A percentile compares a stretch with the other conserved stretches of the same genome.
These are phyloP conservation scores for Carcinoscorpius rotundicauda DNA, from an alignment of 1,140 invertebrate species.

Conservation along the genomic window DNA sequence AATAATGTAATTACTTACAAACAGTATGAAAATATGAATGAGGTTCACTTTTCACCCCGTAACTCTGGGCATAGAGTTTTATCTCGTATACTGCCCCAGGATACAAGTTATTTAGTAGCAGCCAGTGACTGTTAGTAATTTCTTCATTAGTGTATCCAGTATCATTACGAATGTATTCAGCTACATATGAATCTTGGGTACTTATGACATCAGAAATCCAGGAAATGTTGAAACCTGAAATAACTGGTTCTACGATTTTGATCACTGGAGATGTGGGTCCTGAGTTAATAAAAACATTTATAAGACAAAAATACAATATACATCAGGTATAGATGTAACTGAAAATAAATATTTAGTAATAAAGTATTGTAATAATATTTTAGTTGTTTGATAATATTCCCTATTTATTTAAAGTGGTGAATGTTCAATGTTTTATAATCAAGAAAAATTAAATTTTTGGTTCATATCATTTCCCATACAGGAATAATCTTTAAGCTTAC, in stretches of 20 bases:
- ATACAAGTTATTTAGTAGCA: constrained; percentile 58
- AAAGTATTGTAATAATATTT: too few species aligned
- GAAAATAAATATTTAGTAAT: too few species aligned
- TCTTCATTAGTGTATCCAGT: constrained; percentile 35
- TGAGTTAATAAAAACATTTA: too few species aligned
- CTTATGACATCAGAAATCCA: constrained; percentile 89
- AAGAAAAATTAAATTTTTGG: too few species aligned
- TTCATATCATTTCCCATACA: too few species aligned
- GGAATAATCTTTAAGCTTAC: too few species aligned
- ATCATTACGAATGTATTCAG: constrained; percentile 58
- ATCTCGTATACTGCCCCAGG: constrained; percentile 78
- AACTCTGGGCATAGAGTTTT: constrained; percentile 76
- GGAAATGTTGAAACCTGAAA: constrained; percentile 53
- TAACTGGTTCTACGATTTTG: constrained; percentile 52
- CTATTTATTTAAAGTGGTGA: too few species aligned
- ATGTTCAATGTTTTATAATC: too few species aligned
- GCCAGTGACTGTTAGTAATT: constrained; percentile 46
- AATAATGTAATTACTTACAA: constrained; percentile 34
- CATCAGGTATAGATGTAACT: too few species aligned
- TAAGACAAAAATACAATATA: too few species aligned
- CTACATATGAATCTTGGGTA: constrained; percentile 70
- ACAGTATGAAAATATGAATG: constrained; percentile 77
- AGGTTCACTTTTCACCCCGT: constrained; percentile 66
- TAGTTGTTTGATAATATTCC: too few species aligned
- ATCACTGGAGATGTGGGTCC: constrained; percentile 72